Percentiles rank a stretch among this genome's conserved stretches.
Conservation (phyloP, 2,113 vertebrate genomes). For the Halcyon malimbica region DNA sequence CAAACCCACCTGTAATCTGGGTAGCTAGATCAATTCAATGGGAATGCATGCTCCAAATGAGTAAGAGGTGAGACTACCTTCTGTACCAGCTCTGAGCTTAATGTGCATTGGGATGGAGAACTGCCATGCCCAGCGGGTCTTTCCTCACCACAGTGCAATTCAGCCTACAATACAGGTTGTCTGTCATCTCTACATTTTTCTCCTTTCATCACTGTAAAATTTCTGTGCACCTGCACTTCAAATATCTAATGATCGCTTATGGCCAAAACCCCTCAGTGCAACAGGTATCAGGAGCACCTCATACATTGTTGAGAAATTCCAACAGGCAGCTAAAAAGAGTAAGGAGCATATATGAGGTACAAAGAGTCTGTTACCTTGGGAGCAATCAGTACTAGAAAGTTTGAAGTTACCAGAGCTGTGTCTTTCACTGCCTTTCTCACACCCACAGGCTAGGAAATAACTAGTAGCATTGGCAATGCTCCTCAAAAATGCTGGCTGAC, state of each 20-base stretch:
- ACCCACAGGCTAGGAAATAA: background rate
- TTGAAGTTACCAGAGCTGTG: background rate
- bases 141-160: background rate
- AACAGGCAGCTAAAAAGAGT: background rate
- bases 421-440: background rate
- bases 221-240: background rate
- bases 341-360: background rate
- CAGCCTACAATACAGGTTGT: background rate
- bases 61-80: background rate
- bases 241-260: background rate
- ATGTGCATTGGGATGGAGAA: background rate
- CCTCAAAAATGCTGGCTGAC: background rate
- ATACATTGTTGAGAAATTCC: background rate
- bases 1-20: background rate
- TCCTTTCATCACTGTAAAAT: background rate
- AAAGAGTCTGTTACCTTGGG: background rate
- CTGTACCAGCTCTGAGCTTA: background rate
- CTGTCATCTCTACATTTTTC: background rate
- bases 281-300: background rate
- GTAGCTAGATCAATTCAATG: background rate
- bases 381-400: background rate
- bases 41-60: background rate
- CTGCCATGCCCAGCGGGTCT: rapidly evolving
- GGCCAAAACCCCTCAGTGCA: background rate
- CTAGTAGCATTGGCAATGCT: background rate